Conservation (phyloP, 2,888 invertebrate genomes). For the Desoria tigrina region DNA sequence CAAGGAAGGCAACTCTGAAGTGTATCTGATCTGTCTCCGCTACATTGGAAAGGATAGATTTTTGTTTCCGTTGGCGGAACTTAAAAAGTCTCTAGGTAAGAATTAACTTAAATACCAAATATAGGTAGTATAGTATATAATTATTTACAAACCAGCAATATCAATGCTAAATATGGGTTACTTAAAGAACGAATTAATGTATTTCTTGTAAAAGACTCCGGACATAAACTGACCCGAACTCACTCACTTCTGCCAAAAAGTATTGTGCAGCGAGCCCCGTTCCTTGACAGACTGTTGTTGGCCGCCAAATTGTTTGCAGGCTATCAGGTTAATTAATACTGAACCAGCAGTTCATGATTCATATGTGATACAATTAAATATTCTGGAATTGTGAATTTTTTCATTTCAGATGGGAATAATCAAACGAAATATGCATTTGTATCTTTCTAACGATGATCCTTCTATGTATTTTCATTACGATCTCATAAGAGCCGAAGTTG, state of each 20-base stretch:
- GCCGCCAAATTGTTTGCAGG: constrained; percentile 67
- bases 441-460: constrained; percentile 20
- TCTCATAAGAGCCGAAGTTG: constrained; percentile 28
- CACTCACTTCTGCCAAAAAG: neutral
- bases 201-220: neutral
- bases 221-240: neutral
- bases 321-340: constrained; percentile 31
- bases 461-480: constrained; percentile 15
- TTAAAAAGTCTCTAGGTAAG: constrained; percentile 56
- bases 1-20: constrained; percentile 93
- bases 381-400: neutral
- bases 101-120: no score
- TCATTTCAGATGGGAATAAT: constrained; percentile 41
- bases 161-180: neutral
- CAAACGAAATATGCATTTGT: constrained; percentile 27
- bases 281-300: constrained; percentile 66
- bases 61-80: constrained; percentile 59
- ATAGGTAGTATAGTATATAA: neutral
- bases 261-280: constrained; percentile 60
- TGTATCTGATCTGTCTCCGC: constrained; percentile 75
- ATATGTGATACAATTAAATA: neutral
- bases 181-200: neutral
- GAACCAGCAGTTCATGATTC: neutral
- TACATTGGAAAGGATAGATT: constrained; percentile 61
- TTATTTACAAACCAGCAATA: neutral